Evolutionary conservation across 2,797 vertebrate species (phyloP).

Genomic region (Lacerta viridis): DNA sequence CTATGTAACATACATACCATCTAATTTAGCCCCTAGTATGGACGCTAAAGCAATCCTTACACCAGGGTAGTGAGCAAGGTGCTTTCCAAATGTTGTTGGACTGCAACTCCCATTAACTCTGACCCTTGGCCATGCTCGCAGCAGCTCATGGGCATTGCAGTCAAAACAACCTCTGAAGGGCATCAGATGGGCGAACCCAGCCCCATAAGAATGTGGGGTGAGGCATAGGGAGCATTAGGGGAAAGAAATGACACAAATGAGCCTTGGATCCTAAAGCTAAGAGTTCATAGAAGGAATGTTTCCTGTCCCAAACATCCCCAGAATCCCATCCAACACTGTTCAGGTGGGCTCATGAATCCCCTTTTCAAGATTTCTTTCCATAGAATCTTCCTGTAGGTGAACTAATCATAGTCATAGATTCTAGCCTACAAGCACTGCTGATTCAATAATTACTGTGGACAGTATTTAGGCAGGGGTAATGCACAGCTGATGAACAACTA

Average conservation of each 20-base stretch:
- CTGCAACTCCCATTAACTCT: too few species aligned
- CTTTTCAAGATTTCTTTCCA: too few species aligned
- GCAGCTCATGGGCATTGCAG: too few species aligned
- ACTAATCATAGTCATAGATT: not conserved
- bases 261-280: not conserved
- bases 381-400: too few species aligned
- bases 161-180: too few species aligned
- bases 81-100: too few species aligned
- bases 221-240: not conserved
- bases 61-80: too few species aligned
- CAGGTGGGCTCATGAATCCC: too few species aligned
- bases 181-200: not conserved
- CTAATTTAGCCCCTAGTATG: not conserved
- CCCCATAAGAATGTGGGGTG: not conserved
- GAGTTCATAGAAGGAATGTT: not conserved
- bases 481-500: not conserved
- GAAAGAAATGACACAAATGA: too few species aligned
- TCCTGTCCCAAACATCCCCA: too few species aligned
- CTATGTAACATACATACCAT: not conserved
- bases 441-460: not conserved
- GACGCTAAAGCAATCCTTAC: not conserved
- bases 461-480: not conserved
- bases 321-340: too few species aligned
- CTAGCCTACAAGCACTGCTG: not conserved
- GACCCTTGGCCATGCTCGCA: too few species aligned